Evolutionary conservation across 2,113 vertebrate species (phyloP), one percentile per base, ranked within the genome.

Genomic region (Charina bottae): DNA sequence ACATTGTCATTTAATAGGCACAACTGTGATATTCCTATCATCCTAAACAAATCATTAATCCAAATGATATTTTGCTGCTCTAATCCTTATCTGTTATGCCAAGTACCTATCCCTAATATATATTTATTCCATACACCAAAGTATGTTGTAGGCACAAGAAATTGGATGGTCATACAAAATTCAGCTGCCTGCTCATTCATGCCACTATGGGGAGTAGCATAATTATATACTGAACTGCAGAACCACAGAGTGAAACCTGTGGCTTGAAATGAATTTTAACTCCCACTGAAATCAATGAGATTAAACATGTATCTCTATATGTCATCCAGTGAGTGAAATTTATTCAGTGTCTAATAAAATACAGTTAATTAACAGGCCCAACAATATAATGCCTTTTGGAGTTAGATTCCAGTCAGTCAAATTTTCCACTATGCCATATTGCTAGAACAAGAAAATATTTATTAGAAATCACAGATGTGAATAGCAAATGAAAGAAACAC

Each of bases 401-500:
- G 23, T 49, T 78, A 59, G 55, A 88, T 9, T 85, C 3, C 42
- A 90, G 26, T 11, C 17, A 28, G 37, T 24, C 33, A 60, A 10
- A 83, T 33, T 84, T 92, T 88, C 37, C 28, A 53, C 8, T n/a
- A 19, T 62, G 55, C 23, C 17, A 83, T 55, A 59, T 5, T 88
- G 7, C 46, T 92, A 54, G 33, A 87, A 92, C 4, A 68, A 87
- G 86, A 93, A 95, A 95, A 93, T 94, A 72, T 95, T 96, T 94
- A 95, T 95, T 96, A 93, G 33, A 91, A 95, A 95, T 85, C 93
- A 59, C 55, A 92, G 85, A 72, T 94, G 85, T 85, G 89, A 92
- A 92, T 4, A 0, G 59, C 93, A 94, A 89, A 92, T 7, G 12
- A 87, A 93, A 96, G 89, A 92, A 95, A 49, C 78, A 83, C 89